Base-by-base conservation (phyloP, 1,140 invertebrate species). In the Nixonia krombeini region DNA sequence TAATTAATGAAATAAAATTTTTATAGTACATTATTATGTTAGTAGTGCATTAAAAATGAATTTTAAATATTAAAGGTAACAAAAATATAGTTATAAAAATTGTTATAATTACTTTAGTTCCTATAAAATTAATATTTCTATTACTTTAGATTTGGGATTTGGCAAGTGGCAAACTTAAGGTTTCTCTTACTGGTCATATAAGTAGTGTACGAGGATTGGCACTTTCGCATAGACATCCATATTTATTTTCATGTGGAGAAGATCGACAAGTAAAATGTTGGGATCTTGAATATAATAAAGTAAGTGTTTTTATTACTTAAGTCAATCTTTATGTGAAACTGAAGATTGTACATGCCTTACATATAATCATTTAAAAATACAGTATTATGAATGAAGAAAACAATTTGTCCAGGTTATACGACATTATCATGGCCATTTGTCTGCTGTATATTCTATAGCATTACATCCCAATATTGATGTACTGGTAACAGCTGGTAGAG, bases 261-360 rank as follows among this genome's bases (percentile, higher is more conserved):
- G 98, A 99, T 86, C 91, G 98, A 76, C 96, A 98, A 87, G 98
- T 99, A 0, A 99, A 99, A 87, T 99, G 98, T 82, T 99, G 98
- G 98, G 98, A 99, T 87, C 88, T 99, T 7, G 98, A 99, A 84
- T 97, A 99, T 66, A 99, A 99, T 81, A 99, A 99, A 88, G 96
- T 93, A 4, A 9, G 18, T 4, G 6, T 21, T 35, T 3, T 15
- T n/a, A n/a, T 2, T 13, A 35, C 0, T 2, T 6, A 0, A 15
- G 7, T 4, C n/a, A 56, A 46, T 29, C 25, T 45, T n/a, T 33
- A 35, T 6, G 21, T n/a, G n/a, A n/a, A n/a, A n/a, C n/a, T n/a
- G n/a, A n/a, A n/a, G n/a, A n/a, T n/a, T n/a, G n/a, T n/a, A n/a
- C n/a, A n/a, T n/a, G n/a, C n/a, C n/a, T n/a, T n/a, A n/a, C n/a